Base-by-base conservation (phyloP, 2,888 invertebrate species). In the Melinaea marsaeus region DNA sequence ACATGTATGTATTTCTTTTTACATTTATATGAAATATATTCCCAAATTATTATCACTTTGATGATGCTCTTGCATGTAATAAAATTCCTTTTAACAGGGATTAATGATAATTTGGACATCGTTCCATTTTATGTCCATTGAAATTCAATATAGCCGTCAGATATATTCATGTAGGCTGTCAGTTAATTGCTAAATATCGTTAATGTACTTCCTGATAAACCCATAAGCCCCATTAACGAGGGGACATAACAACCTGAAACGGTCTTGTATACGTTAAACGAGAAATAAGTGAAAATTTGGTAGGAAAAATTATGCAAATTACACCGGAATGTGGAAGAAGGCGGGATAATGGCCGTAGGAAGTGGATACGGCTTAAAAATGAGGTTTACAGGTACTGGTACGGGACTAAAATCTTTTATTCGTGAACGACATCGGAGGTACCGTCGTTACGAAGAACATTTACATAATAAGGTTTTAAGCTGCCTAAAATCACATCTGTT, bases 221-320 rank as follows among this genome's bases (percentile, higher is more conserved):
- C 61, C 62, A 60, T 66, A 59, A 63, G 11, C 47, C 32, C 57
- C 60, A 57, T 64, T 61, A 45, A 35, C 60, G 66, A 59, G 60
- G 62, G 65, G 67, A 66, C 66, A 60, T 63, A 65, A 69, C 67
- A 66, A 58, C 42, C 47, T 42, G 37, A 62, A 57, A 63, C 63
- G 57, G 55, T 65, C 63, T 58, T 59, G 55, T 61, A 60, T 48
- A 62, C 63, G 59, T 67, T 70, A 61, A 67, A 67, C 66, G 68
- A 64, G 56, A 61, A 67, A 70, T 72, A 70, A 70, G 70, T 70
- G 70, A 68, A 72, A 71, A 69, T 72, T 66, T 60, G 67, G 65
- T 68, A 57, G 71, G 72, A 72, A 74, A 73, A 74, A 74, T 74
- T 75, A 75, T 74, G 75, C 70, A 72, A 74, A 75, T 72, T 51